phyloP scores from a whole-genome alignment of 2,797 vertebrate species.

The Coendou prehensilis region DNA sequence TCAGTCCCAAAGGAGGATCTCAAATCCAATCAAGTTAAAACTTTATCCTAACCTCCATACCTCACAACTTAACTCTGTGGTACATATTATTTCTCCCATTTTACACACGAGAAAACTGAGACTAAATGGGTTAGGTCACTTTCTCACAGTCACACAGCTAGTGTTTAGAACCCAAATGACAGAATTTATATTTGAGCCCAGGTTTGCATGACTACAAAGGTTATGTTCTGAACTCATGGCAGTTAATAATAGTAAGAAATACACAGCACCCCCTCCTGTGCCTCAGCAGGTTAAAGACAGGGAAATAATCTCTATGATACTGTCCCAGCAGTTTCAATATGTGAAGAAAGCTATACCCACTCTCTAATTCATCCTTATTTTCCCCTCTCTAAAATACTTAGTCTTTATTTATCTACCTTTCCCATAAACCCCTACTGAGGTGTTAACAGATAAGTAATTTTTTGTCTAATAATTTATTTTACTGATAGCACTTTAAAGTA shows the following conservation, averaged over 20 bases:
- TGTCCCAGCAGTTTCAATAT: neutral
- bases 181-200: constrained; percentile 7
- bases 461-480: constrained; percentile 64
- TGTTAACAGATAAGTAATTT: constrained; percentile 52
- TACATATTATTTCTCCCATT: neutral
- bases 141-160: neutral
- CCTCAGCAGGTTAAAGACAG: constrained; percentile 3
- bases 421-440: neutral
- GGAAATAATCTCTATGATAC: neutral
- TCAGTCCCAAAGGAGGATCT: neutral
- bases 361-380: constrained; percentile 42
- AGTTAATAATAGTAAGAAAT: constrained; percentile 35
- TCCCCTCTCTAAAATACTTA: neutral
- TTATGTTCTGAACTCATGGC: neutral
- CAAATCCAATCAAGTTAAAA: neutral
- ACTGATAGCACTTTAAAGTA: constrained; percentile 35
- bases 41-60: neutral
- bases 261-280: neutral
- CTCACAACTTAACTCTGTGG: neutral
- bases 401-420: constrained; percentile 23
- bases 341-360: neutral
- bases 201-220: neutral
- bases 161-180: neutral
- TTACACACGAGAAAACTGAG: constrained; percentile 34
- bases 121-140: neutral